Evolutionary conservation across 2,888 invertebrate genomes (phyloP), one percentile per base, ranked within the genome.

Genomic region (Synanthedon myopaeformis): DNA sequence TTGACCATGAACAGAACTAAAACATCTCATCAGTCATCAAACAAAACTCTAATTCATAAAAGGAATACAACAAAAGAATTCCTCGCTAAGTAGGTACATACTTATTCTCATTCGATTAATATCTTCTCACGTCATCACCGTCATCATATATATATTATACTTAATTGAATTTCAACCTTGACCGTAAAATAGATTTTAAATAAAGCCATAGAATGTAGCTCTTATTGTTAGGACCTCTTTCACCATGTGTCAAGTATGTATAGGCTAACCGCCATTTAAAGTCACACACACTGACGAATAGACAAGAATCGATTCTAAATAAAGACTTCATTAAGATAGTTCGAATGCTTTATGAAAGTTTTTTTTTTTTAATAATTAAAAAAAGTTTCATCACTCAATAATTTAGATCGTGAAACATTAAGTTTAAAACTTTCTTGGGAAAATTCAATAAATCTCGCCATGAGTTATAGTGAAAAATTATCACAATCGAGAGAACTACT

Each of bases 131-230:
- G 72, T 61, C 57, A 58, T 55, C 55, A 54, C 57, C 28, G 28
- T 28, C 28, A 28, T 28, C 1, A n/a, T n/a, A n/a, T n/a, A 28
- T 53, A 60, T 59, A 14, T 14, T 63, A 62, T 2, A n/a, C n/a
- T n/a, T n/a, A n/a, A n/a, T n/a, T 67, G 62, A 68, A 14, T 49
- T 59, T 62, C 70, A 78, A 74, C 79, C 80, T 82, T 82, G 83
- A 79, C 81, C 76, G 72, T 77, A 78, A 72, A 79, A 69, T 66
- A 61, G 3, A 4, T 23, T 4, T 23, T 5, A 23, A 23, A 23
- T 23, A 3, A 23, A 23, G 5, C 2, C 28, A 28, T 8, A 6
- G 28, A 28, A 28, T 28, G 28, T 35, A 35, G 35, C 10, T 10
- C 35, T 35, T 35, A 35, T 8, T 35, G n/a, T n/a, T n/a, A n/a